phyloP scores from a whole-genome alignment of 1,140 invertebrate species.

The Wasmannia auropunctata region DNA sequence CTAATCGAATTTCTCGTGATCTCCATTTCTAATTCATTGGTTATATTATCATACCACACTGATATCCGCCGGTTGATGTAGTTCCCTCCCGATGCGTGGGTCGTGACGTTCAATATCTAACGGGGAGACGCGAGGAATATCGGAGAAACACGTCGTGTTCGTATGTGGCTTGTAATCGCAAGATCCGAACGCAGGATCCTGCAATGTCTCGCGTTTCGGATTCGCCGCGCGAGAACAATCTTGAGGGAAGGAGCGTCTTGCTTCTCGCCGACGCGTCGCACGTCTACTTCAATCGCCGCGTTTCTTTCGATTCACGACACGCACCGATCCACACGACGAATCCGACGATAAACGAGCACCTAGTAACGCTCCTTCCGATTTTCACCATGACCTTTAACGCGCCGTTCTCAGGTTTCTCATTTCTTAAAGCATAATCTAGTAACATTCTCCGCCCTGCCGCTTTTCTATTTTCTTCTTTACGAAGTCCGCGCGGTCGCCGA shows the following conservation, averaged over 20 bases:
- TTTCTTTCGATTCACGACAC: not conserved
- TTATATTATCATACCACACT: slow-evolving; percentile 27
- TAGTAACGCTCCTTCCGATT: not conserved
- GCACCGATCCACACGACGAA: not conserved
- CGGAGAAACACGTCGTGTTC: slow-evolving; percentile 25
- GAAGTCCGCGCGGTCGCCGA: not conserved
- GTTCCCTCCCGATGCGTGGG: not conserved
- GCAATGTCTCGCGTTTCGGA: slow-evolving; percentile 20
- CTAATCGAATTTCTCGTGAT: slow-evolving; percentile 7
- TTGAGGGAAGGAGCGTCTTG: not conserved
- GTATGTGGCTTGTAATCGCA: not conserved
- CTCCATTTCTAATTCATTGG: slow-evolving; percentile 10
- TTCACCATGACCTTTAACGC: slow-evolving; percentile 32
- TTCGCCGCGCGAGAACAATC: not conserved
- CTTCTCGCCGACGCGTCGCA: not conserved
- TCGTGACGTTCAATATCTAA: slow-evolving; percentile 18
- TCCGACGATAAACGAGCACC: not conserved
- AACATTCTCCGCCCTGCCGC: not conserved
- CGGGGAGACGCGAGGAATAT: slow-evolving; percentile 18
- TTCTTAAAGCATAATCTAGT: slow-evolving; percentile 15
- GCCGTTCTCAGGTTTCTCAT: slow-evolving; percentile 3
- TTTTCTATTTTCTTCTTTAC: not conserved
- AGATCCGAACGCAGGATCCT: not conserved
- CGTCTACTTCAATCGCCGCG: not conserved
- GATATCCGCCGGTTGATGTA: not conserved